Conservation (phyloP, 2,113 vertebrate genomes). For the Microcebus jonahi region DNA sequence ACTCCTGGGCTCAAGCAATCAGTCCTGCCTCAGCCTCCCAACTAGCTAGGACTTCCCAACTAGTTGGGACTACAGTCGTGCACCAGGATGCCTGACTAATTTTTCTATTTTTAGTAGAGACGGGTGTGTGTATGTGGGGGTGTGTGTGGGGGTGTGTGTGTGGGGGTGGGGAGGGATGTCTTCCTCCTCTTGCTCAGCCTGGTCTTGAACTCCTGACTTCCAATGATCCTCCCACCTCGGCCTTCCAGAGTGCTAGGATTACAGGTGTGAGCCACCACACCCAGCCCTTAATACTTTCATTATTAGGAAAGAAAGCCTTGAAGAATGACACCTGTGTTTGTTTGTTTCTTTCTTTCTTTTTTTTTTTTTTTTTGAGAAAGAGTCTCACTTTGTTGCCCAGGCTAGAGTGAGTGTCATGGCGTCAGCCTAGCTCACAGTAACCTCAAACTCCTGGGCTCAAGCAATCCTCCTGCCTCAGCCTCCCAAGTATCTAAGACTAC, state of each 20-base stretch:
- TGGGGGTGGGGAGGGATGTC: too few relatives aligned
- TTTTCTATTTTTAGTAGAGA: background rate
- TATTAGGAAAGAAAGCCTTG: background rate
- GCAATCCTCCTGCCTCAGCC: too few relatives aligned
- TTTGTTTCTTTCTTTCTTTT: too few relatives aligned
- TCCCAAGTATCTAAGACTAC: too few relatives aligned
- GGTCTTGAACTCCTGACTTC: background rate
- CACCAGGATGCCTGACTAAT: background rate
- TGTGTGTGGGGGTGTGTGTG: too few relatives aligned
- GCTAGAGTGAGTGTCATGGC: too few relatives aligned
- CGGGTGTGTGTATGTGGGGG: too few relatives aligned
- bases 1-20: background rate
- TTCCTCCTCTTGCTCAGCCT: too few relatives aligned
- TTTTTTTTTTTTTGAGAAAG: too few relatives aligned
- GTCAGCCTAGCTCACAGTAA: too few relatives aligned
- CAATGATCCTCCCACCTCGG: background rate
- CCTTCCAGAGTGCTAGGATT: background rate
- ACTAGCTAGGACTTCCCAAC: background rate
- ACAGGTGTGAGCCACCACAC: background rate
- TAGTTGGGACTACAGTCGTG: background rate
- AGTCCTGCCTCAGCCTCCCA: background rate
- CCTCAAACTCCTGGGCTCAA: too few relatives aligned
- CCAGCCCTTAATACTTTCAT: background rate
- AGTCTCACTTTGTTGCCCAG: too few relatives aligned
- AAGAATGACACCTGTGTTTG: background rate